Conservation (phyloP, 35 echinoderm and acorn worm genomes). For the Apostichopus californicus region DNA sequence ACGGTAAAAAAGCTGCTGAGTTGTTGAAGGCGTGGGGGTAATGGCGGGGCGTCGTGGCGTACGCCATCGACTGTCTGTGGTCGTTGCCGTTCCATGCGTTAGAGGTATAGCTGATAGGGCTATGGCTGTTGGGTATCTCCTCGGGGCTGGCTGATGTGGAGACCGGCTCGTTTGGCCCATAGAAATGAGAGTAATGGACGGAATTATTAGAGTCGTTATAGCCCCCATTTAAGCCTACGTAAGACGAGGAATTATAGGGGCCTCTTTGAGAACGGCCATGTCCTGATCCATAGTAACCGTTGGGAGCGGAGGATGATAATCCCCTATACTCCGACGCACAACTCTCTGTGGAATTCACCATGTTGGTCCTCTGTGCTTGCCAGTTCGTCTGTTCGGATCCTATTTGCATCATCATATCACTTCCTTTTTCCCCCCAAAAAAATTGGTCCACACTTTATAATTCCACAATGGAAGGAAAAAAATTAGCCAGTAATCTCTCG, state of each 20-base stretch:
- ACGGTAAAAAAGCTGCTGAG: slow-evolving; percentile 46
- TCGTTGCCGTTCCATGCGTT: slow-evolving; percentile 52
- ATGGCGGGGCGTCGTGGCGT: slow-evolving; percentile 48
- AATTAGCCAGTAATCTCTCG: background rate
- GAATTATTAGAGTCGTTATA: slow-evolving; percentile 52
- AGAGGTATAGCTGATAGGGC: slow-evolving; percentile 34
- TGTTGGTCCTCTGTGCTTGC: background rate
- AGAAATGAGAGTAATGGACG: slow-evolving; percentile 52
- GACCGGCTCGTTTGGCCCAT: slow-evolving; percentile 31
- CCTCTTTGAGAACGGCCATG: slow-evolving; percentile 27
- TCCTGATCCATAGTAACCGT: slow-evolving; percentile 48
- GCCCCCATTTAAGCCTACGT: slow-evolving; percentile 39
- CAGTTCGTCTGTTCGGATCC: slow-evolving; percentile 18
- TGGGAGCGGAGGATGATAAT: background rate
- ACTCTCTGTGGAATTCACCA: slow-evolving; percentile 55
- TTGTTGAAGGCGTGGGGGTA: slow-evolving; percentile 55
- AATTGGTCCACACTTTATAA: background rate
- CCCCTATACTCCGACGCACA: slow-evolving; percentile 51
- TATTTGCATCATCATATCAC: slow-evolving; percentile 27
- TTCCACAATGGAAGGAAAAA: background rate
- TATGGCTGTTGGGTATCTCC: slow-evolving; percentile 15
- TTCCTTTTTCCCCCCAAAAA: background rate
- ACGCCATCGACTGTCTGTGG: slow-evolving; percentile 30
- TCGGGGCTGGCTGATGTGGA: slow-evolving; percentile 17
- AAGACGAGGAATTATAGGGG: slow-evolving; percentile 9